Conservation (phyloP, 2,888 invertebrate genomes). For the Acholoe squamosa region DNA sequence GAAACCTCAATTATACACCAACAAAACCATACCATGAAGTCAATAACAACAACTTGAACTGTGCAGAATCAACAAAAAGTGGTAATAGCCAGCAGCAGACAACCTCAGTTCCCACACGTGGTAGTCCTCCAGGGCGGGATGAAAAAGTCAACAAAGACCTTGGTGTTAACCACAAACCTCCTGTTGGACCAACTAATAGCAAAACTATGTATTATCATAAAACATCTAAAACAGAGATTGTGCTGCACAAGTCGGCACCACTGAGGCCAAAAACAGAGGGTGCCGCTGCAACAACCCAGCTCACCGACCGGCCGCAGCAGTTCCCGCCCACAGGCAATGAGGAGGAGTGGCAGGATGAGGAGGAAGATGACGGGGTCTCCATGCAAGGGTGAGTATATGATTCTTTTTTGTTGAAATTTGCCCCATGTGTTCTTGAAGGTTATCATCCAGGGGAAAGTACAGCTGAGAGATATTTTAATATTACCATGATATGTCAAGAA, state of each 20-base stretch:
- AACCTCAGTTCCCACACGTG: background rate
- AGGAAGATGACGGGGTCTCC: background rate
- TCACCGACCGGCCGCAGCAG: background rate
- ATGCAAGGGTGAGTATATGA: conserved; percentile 23
- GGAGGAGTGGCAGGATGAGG: conserved; percentile 50
- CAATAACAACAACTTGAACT: background rate
- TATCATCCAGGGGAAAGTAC: too few species aligned
- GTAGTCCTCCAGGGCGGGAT: background rate
- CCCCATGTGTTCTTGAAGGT: too few species aligned
- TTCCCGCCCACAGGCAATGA: background rate
- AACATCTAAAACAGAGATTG: conserved; percentile 56
- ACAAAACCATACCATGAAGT: conserved; percentile 58
- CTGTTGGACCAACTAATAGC: background rate
- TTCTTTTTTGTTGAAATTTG: too few species aligned
- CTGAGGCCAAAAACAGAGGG: background rate
- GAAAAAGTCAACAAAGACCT: background rate
- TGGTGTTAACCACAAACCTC: background rate
- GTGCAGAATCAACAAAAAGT: background rate
- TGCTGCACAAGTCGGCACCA: background rate
- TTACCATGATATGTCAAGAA: too few species aligned
- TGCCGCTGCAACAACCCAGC: background rate
- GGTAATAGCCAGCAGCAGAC: background rate
- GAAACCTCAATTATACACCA: conserved; percentile 62
- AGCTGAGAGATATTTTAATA: too few species aligned
- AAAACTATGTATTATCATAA: conserved; percentile 61